Evolutionary conservation across 2,113 vertebrate genomes (phyloP), one percentile per base, ranked within the genome.

Genomic region (Himantopus leucocephalus): DNA sequence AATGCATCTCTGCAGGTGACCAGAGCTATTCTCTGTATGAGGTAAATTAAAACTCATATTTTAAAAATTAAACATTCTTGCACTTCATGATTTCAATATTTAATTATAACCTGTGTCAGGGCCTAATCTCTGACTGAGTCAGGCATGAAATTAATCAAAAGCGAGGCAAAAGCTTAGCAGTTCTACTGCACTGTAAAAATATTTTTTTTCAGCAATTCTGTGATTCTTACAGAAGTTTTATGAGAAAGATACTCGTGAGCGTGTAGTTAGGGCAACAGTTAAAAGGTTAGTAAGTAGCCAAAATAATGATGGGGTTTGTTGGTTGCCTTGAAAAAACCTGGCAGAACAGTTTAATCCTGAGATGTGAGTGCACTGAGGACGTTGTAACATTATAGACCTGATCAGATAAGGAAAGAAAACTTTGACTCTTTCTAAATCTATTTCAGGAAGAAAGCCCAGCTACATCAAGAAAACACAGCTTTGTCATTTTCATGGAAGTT

Each of bases 1-100:
- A 99, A 99, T 99, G 98, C 98, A 98, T 98, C 99, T 98, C 99
- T 93, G 98, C 99, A 99, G 99, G 99, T 99, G 99, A 99, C 98
- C 98, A 98, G 98, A 98, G 98, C 98, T 97, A 97, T 97, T 98
- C 99, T 98, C 99, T 91, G 98, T 99, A 98, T 99, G 99, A 98
- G 99, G 99, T 99, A 99, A 99, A 99, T 99, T 99, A 99, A 99
- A 99, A 99, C 99, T 99, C 98, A 98, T 99, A 99, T 99, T 99
- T 99, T 98, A 98, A 98, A 99, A 98, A 98, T 98, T 98, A 99
- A 98, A 98, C 98, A 99, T 99, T 99, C 98, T 98, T 98, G 99
- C 99, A 99, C 98, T 99, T 99, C 98, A 98, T 99, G 99, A 99
- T 99, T 99, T 99, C 98, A 99, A 99, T 99, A 99, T 99, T 99